These are phyloP conservation scores for Phainopepla nitens DNA, from an alignment of 2,113 vertebrate genomes.

Conservation along the genomic window DNA sequence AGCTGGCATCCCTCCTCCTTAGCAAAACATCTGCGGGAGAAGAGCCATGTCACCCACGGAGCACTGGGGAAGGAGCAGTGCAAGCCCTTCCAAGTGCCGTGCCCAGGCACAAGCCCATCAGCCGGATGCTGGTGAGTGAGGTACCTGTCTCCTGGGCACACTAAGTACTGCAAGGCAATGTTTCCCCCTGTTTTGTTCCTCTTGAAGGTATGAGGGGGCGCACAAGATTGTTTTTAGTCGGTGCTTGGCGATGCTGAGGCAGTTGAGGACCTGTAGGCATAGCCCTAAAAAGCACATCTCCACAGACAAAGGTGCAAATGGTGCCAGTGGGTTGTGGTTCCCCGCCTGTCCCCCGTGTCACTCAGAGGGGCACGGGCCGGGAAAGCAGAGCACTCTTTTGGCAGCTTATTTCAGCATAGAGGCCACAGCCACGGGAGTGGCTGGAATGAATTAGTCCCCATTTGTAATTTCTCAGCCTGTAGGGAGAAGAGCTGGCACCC, in stretches of 20 bases:
- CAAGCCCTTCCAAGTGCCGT: fast-evolving
- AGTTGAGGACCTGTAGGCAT: neutral
- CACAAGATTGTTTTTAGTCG: neutral
- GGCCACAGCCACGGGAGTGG: fast-evolving
- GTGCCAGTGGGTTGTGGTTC: fast-evolving
- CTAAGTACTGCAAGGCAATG: neutral
- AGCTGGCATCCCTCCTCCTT: neutral
- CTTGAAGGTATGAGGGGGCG: neutral
- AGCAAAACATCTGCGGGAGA: neutral
- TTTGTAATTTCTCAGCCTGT: neutral
- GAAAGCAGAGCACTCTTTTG: neutral
- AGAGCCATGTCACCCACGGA: neutral
- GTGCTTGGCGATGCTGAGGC: fast-evolving
- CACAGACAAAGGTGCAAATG: fast-evolving
- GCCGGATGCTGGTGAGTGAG: neutral
- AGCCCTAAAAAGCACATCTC: neutral
- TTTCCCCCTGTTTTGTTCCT: neutral
- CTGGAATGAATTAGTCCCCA: neutral
- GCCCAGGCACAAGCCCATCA: neutral
- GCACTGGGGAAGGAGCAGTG: neutral
- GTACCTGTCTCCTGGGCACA: neutral
- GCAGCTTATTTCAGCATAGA: neutral
- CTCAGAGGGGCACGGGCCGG: fast-evolving
- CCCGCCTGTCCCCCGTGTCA: fast-evolving
- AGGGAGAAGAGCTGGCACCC: neutral